A percentile compares a stretch with the other conserved stretches of the same genome.
Conservation (phyloP, 1,140 invertebrate species). For the Drosophila novamexicana region DNA sequence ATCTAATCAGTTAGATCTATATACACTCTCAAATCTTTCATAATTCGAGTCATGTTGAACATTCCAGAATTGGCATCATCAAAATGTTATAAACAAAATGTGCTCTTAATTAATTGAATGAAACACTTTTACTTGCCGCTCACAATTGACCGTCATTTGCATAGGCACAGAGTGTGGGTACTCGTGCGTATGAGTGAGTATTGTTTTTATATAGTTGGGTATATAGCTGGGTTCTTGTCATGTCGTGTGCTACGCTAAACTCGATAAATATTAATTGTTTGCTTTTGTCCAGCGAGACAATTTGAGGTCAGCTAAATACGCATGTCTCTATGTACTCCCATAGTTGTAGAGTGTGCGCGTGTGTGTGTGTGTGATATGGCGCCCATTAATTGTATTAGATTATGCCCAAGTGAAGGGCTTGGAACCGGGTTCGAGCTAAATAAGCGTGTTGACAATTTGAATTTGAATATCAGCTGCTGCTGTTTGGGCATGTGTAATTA, state of each 20-base stretch:
- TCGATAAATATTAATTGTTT: conserved; percentile 78
- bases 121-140: conserved; percentile 66
- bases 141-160: conserved; percentile 75
- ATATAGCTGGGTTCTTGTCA: conserved; percentile 30
- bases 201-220: conserved; percentile 21
- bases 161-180: conserved; percentile 29
- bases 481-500: conserved; percentile 52
- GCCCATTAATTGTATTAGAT: conserved; percentile 70
- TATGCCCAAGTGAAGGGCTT: conserved; percentile 35
- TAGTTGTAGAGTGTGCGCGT: conserved; percentile 22
- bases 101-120: conserved; percentile 66
- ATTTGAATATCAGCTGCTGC: conserved; percentile 57
- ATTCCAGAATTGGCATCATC: conserved; percentile 33
- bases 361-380: conserved; percentile 15
- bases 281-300: conserved; percentile 47
- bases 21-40: background rate
- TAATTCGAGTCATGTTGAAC: conserved; percentile 11
- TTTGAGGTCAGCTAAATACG: conserved; percentile 66
- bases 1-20: background rate
- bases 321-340: background rate
- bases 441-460: conserved; percentile 37
- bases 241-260: conserved; percentile 34
- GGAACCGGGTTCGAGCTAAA: conserved; percentile 16
- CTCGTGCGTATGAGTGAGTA: background rate
- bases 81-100: conserved; percentile 54